Percentiles rank a stretch among this genome's conserved stretches.
phyloP scores from a whole-genome alignment of 2,888 invertebrate species.

The Meganola albula region DNA sequence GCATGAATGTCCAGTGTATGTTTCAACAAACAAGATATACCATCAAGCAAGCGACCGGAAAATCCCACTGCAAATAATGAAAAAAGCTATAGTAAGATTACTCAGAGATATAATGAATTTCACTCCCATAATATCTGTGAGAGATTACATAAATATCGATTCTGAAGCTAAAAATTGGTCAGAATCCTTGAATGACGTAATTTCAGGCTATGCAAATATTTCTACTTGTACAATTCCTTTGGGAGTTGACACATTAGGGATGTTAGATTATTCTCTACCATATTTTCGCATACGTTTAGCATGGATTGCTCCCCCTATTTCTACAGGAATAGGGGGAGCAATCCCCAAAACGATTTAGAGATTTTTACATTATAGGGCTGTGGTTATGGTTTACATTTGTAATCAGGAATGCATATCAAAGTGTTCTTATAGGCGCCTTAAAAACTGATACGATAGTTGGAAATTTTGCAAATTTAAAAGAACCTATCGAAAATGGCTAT shows the following conservation, averaged over 20 bases:
- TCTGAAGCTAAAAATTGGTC: conserved; percentile 55
- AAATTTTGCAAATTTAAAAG: conserved; percentile 44
- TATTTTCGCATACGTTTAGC: conserved; percentile 52
- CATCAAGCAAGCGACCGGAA: conserved; percentile 43
- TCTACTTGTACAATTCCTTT: conserved; percentile 53
- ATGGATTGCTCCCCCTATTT: conserved; percentile 54
- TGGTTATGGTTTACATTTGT: conserved; percentile 65
- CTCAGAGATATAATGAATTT: conserved; percentile 53
- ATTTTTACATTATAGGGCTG: conserved; percentile 51
- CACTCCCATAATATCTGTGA: conserved; percentile 44
- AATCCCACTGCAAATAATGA: conserved; percentile 48
- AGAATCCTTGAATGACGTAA: conserved; percentile 51
- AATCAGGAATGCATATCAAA: conserved; percentile 56
- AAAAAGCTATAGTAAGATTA: conserved; percentile 42
- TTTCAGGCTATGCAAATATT: conserved; percentile 48
- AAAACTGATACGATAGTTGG: conserved; percentile 50
- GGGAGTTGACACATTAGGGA: conserved; percentile 42
- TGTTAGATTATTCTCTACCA: conserved; percentile 49
- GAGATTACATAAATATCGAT: conserved; percentile 53
- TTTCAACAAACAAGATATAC: conserved; percentile 54
- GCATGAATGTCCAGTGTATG: conserved; percentile 53
- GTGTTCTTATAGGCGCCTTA: conserved; percentile 54
- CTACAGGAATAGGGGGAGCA: conserved; percentile 51
- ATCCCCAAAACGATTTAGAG: conserved; percentile 51
- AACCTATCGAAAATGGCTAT: conserved; percentile 45